Percentiles rank a stretch among this genome's conserved stretches.
phyloP scores from a whole-genome alignment of 2,113 vertebrate genomes.

The Ictidomys tridecemlineatus region DNA sequence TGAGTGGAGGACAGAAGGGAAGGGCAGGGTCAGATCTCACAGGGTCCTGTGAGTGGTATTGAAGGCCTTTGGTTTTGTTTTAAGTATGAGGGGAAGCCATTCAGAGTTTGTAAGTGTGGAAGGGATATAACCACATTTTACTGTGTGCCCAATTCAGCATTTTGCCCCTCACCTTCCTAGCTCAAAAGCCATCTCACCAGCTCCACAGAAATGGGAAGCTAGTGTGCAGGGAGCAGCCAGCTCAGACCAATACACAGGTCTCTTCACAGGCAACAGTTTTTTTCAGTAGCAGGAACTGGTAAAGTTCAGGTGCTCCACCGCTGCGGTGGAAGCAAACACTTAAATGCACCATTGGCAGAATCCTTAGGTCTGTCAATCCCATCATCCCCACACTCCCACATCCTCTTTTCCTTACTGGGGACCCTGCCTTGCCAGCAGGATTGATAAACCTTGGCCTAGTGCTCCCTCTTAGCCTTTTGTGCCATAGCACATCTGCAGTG shows the following conservation, averaged over 20 bases:
- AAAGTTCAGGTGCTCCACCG: not conserved
- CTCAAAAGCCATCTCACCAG: not conserved
- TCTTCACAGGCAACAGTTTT: not conserved
- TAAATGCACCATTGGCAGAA: not conserved
- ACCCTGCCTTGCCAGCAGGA: not conserved
- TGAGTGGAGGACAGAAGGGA: not conserved
- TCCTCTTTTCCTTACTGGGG: not conserved
- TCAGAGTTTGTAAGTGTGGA: not conserved
- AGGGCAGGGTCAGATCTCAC: not conserved
- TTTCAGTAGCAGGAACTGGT: not conserved
- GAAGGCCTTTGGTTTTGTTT: not conserved
- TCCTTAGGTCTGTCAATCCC: not conserved
- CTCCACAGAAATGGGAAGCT: not conserved
- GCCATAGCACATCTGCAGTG: no score
- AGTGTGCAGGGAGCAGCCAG: not conserved
- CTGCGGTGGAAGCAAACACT: not conserved
- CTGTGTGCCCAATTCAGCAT: not conserved
- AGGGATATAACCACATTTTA: not conserved
- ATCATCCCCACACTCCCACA: not conserved
- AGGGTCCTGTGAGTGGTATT: not conserved
- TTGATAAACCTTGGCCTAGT: not conserved
- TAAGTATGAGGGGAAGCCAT: not conserved
- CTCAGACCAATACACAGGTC: not conserved
- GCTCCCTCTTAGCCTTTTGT: not conserved
- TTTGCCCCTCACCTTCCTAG: not conserved